These are phyloP conservation scores for Bombyx mori DNA, from an alignment of 1,140 invertebrate genomes.

Conservation along the genomic window DNA sequence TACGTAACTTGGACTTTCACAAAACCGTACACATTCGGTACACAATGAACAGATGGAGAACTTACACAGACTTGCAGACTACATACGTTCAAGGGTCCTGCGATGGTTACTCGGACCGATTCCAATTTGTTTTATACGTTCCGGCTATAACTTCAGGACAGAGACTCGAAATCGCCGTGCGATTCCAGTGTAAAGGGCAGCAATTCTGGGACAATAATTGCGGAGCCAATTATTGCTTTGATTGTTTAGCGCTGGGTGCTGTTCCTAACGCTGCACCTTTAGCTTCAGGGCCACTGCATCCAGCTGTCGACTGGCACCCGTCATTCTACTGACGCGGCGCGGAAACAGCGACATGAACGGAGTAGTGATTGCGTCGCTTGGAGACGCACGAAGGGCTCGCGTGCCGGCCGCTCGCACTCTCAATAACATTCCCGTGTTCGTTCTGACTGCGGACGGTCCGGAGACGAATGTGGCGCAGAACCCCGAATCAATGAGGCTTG, in stretches of 20 bases:
- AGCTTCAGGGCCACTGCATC: constrained; percentile 36
- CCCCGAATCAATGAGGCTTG: constrained; percentile 45
- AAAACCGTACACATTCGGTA: constrained; percentile 92
- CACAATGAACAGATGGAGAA: constrained; percentile 88
- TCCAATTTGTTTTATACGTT: constrained; percentile 83
- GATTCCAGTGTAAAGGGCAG: constrained; percentile 85
- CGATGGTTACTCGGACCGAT: constrained; percentile 94
- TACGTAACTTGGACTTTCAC: constrained; percentile 92
- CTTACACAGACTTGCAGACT: constrained; percentile 85
- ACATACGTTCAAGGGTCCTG: constrained; percentile 90
- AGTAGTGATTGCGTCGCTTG: constrained; percentile 15
- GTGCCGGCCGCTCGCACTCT: constrained; percentile 19
- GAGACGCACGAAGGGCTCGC: constrained; percentile 14
- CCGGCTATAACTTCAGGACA: constrained; percentile 81
- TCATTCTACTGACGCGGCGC: constrained; percentile 59
- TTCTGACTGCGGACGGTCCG: constrained; percentile 30
- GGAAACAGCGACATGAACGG: constrained; percentile 15
- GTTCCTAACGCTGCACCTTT: constrained; percentile 11
- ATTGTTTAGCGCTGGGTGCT: constrained; percentile 76
- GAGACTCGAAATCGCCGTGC: constrained; percentile 84
- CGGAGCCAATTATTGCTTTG: constrained; percentile 88
- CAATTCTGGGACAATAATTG: constrained; percentile 94
- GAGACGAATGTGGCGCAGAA: constrained; percentile 26
- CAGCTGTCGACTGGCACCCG: constrained; percentile 61
- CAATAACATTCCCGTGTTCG: constrained; percentile 49